Conservation (phyloP, 2,797 vertebrate species). For the Adelosebastes latens region DNA sequence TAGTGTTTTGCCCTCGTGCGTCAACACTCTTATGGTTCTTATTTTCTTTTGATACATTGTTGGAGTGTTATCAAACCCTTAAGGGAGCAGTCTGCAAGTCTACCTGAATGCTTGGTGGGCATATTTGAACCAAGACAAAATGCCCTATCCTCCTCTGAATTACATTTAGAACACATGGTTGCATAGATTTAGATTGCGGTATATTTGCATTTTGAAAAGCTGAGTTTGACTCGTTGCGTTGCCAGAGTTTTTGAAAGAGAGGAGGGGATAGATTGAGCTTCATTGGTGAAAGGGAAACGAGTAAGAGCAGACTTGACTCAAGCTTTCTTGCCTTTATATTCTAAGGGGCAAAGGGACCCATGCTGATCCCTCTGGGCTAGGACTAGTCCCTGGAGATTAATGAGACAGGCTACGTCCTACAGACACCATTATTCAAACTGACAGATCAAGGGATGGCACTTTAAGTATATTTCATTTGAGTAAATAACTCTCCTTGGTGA, state of each 20-base stretch:
- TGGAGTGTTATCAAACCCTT: constrained; percentile 64
- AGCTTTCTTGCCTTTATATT: background rate
- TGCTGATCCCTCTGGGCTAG: constrained; percentile 2
- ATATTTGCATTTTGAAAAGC: constrained; percentile 40
- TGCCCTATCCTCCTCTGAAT: constrained; percentile 25
- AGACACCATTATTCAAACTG: constrained; percentile 70
- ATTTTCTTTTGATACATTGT: constrained; percentile 63
- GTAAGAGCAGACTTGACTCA: constrained; percentile 3
- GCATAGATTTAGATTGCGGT: constrained; percentile 34
- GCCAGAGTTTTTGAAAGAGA: constrained; percentile 46
- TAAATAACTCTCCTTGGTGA: constrained; percentile 58
- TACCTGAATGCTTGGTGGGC: constrained; percentile 56
- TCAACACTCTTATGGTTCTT: constrained; percentile 69
- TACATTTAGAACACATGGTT: constrained; percentile 35
- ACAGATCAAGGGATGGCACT: constrained; percentile 68
- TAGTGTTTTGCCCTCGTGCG: constrained; percentile 58
- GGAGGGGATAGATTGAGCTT: constrained; percentile 25
- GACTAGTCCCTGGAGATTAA: constrained; percentile 65
- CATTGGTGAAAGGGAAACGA: constrained; percentile 39
- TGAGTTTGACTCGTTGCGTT: constrained; percentile 33
- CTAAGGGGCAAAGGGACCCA: background rate
- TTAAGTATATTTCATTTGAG: constrained; percentile 62
- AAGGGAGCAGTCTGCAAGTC: constrained; percentile 45
- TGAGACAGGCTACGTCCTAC: constrained; percentile 56
- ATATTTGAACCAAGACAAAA: constrained; percentile 40